Base-by-base conservation (phyloP, 2,888 invertebrate genomes). In the Folsomia manolachei region DNA sequence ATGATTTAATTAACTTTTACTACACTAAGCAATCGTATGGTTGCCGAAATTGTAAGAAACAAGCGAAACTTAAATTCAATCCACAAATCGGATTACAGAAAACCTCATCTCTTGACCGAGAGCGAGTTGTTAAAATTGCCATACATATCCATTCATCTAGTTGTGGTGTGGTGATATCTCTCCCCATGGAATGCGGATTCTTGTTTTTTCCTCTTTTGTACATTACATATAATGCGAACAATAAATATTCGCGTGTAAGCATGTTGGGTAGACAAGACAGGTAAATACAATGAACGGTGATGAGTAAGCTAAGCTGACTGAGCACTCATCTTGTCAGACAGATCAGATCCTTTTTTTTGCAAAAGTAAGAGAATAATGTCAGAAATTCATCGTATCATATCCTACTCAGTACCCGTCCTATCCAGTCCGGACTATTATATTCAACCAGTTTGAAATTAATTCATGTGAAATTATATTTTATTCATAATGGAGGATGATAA, bases 231-330 rank as follows among this genome's bases (percentile, higher is more conserved):
- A 39, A 39, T 39, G 39, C 23, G 51, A n/a, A 52, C 56, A 67
- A 67, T 67, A 67, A 67, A 67, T 67, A 67, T 67, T 67, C 67
- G 67, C 67, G 67, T 67, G 67, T 53, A 23, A 52, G 52, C 65
- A 66, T 52, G 65, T 64, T 2, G 18, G 18, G n/a, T n/a, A n/a
- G 4, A 25, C 19, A 19, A 26, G 64, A 64, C 64, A 64, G 27
- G 64, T 27, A 27, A 39, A 66, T 25, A 67, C 56, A 67, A 67
- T 67, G 60, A 66, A 66, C n/a, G n/a, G n/a, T n/a, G n/a, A n/a
- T n/a, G n/a, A n/a, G n/a, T n/a, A n/a, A n/a, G n/a, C n/a, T n/a
- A n/a, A n/a, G n/a, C n/a, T n/a, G n/a, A n/a, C n/a, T n/a, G n/a
- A 52, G 52, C 67, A 67, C n/a, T 67, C 67, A 67, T 56, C 67